These are phyloP conservation scores for Eustalomyia histrio DNA, from an alignment of 2,888 invertebrate genomes.

Conservation along the genomic window DNA sequence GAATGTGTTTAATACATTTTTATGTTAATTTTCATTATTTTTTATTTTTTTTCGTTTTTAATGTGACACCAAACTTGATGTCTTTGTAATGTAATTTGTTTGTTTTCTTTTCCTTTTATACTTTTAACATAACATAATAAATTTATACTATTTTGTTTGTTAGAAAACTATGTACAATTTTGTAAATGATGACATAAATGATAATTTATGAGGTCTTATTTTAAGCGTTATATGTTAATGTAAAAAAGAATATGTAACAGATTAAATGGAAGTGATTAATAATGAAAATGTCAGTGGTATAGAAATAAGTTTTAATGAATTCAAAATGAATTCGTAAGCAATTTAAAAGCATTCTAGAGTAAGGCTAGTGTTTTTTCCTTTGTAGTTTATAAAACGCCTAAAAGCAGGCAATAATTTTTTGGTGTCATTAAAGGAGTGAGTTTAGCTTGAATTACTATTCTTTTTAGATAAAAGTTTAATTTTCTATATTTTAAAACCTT, in stretches of 20 bases:
- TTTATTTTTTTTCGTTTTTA: conserved; percentile 26
- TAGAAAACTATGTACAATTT: conserved; percentile 33
- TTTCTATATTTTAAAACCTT: no score
- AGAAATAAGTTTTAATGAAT: neutral
- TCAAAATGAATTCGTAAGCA: neutral
- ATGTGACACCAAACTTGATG: conserved; percentile 51
- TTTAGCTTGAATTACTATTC: no score
- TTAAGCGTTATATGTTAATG: neutral
- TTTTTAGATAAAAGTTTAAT: no score
- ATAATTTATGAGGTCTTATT: conserved; percentile 42
- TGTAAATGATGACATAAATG: conserved; percentile 51
- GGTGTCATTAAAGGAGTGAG: no score
- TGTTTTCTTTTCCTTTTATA: neutral
- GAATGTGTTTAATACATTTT: conserved; percentile 52
- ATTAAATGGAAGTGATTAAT: conserved; percentile 4
- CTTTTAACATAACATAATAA: neutral
- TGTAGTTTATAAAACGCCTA: neutral
- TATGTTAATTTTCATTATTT: conserved; percentile 47
- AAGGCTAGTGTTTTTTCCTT: no score
- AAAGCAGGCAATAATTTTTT: neutral
- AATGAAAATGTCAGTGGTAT: neutral
- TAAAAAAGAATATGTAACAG: no score
- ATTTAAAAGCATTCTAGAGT: neutral
- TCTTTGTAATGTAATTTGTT: conserved; percentile 54
- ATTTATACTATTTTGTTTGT: neutral